Evolutionary conservation across 2,888 invertebrate genomes (phyloP).

Genomic region (Auanema sp.): DNA sequence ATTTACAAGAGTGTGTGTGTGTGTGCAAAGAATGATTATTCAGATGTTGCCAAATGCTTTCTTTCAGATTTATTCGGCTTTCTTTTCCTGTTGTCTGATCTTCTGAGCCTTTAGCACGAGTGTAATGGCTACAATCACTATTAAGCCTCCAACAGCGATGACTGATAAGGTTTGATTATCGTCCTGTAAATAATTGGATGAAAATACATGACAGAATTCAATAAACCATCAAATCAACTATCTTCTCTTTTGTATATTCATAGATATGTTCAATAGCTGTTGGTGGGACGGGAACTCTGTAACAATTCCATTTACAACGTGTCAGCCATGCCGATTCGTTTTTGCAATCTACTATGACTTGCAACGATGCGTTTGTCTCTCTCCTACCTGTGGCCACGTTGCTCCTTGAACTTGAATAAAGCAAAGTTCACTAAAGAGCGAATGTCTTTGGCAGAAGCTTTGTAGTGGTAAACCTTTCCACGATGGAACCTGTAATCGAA

Average conservation of each 20-base stretch:
- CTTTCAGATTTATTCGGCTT: constrained; percentile 7
- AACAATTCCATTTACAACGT: neutral
- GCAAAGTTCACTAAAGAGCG: constrained; percentile 61
- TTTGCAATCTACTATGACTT: neutral
- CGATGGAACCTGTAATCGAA: constrained; percentile 55
- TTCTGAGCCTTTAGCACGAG: constrained; percentile 58
- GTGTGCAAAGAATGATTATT: too few species aligned
- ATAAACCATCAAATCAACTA: constrained; percentile 54
- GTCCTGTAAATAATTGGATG: constrained; percentile 42
- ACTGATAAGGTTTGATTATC: constrained; percentile 60
- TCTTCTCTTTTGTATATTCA: constrained; percentile 60
- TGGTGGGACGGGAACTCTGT: constrained; percentile 63
- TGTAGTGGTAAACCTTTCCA: constrained; percentile 64
- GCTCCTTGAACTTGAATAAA: constrained; percentile 62
- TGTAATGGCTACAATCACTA: constrained; percentile 57
- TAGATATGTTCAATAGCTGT: constrained; percentile 63
- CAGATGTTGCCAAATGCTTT: neutral
- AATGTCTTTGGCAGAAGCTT: constrained; percentile 62
- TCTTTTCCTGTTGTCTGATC: constrained; percentile 41
- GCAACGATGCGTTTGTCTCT: neutral
- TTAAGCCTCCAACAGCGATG: constrained; percentile 59
- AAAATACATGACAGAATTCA: neutral
- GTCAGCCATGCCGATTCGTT: too few species aligned
- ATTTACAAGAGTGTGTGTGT: too few species aligned
- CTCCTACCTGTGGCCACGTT: constrained; percentile 38